Conservation (phyloP, 1,140 invertebrate species). For the Eueides isabella region DNA sequence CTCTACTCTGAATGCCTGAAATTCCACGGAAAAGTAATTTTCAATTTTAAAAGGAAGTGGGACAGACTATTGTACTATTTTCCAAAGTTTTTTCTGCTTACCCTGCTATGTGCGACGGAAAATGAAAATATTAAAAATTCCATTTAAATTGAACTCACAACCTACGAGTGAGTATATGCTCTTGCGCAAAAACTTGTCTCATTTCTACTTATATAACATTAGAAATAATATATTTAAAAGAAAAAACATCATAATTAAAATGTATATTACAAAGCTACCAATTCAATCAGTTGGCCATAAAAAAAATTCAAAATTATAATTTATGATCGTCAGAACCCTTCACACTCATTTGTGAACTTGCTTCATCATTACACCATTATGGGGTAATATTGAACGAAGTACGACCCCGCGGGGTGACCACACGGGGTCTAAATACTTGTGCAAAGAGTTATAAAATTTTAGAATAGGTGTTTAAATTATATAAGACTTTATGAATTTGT, state of each 20-base stretch:
- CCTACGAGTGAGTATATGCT: too few species aligned
- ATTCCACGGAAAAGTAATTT: too few species aligned
- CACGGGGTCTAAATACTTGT: conserved; percentile 46
- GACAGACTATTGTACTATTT: too few species aligned
- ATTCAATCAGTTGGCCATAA: conserved; percentile 3
- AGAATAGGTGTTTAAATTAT: not conserved
- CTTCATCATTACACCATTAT: conserved; percentile 66
- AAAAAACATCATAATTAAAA: not conserved
- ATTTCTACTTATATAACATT: too few species aligned
- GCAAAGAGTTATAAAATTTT: not conserved
- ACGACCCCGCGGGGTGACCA: conserved; percentile 53
- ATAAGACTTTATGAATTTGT: not conserved
- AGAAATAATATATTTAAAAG: too few species aligned
- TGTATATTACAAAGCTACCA: conserved; percentile 15
- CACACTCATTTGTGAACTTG: conserved; percentile 55
- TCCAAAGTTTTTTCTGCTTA: too few species aligned
- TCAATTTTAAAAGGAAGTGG: too few species aligned
- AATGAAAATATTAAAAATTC: too few species aligned
- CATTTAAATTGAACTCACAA: too few species aligned
- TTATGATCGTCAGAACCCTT: conserved; percentile 27
- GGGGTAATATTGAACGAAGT: conserved; percentile 50
- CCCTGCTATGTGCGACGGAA: too few species aligned
- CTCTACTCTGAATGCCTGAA: too few species aligned
- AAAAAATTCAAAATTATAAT: conserved; percentile 28
- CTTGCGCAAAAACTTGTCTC: too few species aligned